Base-by-base conservation (phyloP, 2,888 invertebrate genomes). In the Ephialtes manifestator region DNA sequence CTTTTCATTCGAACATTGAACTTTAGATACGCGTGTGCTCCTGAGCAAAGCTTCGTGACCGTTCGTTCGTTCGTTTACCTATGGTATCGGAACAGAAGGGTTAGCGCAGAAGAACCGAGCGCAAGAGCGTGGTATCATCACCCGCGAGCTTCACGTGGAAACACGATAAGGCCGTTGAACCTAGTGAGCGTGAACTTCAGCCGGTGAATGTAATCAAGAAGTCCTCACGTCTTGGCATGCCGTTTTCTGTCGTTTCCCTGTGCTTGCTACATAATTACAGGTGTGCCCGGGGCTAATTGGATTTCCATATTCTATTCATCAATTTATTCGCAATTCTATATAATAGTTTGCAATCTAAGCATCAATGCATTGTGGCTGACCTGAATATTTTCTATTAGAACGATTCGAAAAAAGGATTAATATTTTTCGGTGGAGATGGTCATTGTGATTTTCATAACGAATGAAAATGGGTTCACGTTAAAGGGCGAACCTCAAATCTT, bases 161-260 rank as follows among this genome's bases (percentile, higher is more conserved):
- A 53, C 48, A 68, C 68, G 75, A 72, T 53, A 81, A 83, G 85
- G 83, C 79, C 85, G 74, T 81, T 87, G 87, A 87, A 83, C 87
- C 81, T 70, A n/a, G 24, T 51, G 58, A 35, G 78, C 86, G 86
- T 90, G 88, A 88, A 90, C 89, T 90, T 90, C 87, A 82, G 80
- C 82, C 83, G 72, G 79, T 77, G 82, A 87, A 86, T 79, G 83
- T 83, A 86, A 90, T 90, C 91, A 87, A 60, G 20, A 65, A 75
- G 74, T 46, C 55, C 58, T 70, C 28, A 35, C 83, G 58, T 58
- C 63, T 20, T 35, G 63, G 55, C 71, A 55, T 43, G 46, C 72
- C 5, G 46, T 60, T 80, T 51, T 51, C 68, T 31, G 70, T 72
- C 63, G 48, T 72, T 20, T 77, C 51, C 43, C n/a, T 15, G 39